Conservation (phyloP, 2,888 invertebrate genomes). For the Palloptera scutellata region DNA sequence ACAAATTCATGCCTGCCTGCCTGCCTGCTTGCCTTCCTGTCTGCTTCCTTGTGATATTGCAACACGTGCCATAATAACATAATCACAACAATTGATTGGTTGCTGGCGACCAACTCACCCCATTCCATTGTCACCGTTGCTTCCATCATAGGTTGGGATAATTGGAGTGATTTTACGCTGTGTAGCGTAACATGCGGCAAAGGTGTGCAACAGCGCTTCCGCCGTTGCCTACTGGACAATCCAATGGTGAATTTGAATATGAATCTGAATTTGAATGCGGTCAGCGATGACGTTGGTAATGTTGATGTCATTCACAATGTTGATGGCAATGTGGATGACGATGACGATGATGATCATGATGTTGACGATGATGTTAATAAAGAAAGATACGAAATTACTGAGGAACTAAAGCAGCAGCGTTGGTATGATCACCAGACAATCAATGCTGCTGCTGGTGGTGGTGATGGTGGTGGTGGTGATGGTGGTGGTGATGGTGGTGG, state of each 20-base stretch:
- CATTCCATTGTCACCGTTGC: too few species aligned
- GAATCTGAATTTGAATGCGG: constrained; percentile 54
- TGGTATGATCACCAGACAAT: constrained; percentile 2
- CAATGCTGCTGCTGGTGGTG: constrained; percentile 36
- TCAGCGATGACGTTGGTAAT: constrained; percentile 42
- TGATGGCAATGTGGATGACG: constrained; percentile 29
- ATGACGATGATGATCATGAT: constrained; percentile 25
- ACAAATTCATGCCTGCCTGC: not conserved
- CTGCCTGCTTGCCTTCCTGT: not conserved
- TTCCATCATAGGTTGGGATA: constrained; percentile 59
- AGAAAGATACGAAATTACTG: constrained; percentile 10
- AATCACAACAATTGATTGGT: constrained; percentile 15
- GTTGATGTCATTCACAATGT: constrained; percentile 42
- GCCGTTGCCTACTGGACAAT: constrained; percentile 63
- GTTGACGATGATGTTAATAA: constrained; percentile 18
- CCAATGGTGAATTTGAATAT: constrained; percentile 61
- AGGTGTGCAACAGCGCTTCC: constrained; percentile 64
- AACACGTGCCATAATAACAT: constrained; percentile 1
- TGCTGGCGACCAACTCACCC: too few species aligned
- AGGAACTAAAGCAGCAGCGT: constrained; percentile 14
- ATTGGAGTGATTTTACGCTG: constrained; percentile 64
- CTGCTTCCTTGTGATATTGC: not conserved
- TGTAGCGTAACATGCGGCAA: constrained; percentile 64
- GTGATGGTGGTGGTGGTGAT: constrained; percentile 26
- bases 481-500: constrained; percentile 18